These are phyloP conservation scores for Phrynocephalus vlangalii DNA, from an alignment of 2,797 vertebrate genomes.

Conservation along the genomic window DNA sequence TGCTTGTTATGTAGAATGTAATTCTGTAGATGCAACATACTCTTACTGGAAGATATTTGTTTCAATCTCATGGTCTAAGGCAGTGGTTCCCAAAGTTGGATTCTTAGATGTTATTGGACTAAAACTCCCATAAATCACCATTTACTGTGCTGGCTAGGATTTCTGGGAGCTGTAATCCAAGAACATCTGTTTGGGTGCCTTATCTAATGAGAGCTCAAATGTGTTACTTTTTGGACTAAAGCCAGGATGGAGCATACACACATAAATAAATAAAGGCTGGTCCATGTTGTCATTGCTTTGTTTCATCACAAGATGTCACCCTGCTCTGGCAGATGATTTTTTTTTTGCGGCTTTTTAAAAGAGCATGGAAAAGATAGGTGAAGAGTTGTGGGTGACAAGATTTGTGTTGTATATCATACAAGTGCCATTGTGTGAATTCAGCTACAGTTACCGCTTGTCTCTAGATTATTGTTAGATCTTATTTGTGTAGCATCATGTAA, in stretches of 20 bases:
- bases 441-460: not conserved
- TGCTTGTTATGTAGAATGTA: not conserved
- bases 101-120: too few relatives aligned
- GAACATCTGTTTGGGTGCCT: too few relatives aligned
- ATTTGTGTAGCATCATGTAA: not conserved
- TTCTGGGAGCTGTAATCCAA: too few relatives aligned
- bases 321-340: not conserved
- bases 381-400: not conserved
- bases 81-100: too few relatives aligned
- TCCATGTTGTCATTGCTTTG: not conserved
- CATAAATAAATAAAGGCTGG: too few relatives aligned
- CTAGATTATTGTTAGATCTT: not conserved
- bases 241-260: not conserved
- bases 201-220: too few relatives aligned
- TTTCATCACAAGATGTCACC: constrained; percentile 70
- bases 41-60: not conserved
- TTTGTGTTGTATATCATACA: constrained; percentile 5
- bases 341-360: not conserved
- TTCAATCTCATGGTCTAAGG: not conserved
- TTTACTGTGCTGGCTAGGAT: too few relatives aligned
- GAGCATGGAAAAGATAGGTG: not conserved
- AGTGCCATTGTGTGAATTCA: not conserved
- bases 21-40: not conserved
- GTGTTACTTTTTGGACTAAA: too few relatives aligned
- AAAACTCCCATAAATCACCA: too few relatives aligned